Conservation (phyloP, 2,113 vertebrate species). For the Myrmecophaga tridactyla region DNA sequence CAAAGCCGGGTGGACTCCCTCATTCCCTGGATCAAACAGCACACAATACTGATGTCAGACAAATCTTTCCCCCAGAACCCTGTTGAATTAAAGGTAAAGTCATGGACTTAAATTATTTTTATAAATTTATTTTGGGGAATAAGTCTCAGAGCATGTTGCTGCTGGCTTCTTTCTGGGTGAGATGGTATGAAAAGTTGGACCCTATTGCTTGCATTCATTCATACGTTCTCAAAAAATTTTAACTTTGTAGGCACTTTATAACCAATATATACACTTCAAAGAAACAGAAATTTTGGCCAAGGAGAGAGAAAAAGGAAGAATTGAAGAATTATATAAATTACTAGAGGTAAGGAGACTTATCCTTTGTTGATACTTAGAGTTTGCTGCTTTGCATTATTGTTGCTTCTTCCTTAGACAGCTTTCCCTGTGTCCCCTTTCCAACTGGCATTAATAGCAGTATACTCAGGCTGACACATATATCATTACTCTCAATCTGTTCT, state of each 20-base stretch:
- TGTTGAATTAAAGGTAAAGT: slow-evolving; percentile 95
- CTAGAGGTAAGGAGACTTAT: slow-evolving; percentile 88
- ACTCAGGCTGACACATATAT: neutral
- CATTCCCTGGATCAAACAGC: slow-evolving; percentile 96
- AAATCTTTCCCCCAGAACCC: slow-evolving; percentile 98
- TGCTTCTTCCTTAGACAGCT: neutral
- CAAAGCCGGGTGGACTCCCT: slow-evolving; percentile 92
- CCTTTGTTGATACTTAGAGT: neutral
- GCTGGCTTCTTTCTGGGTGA: neutral
- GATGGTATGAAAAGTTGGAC: neutral
- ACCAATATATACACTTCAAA: slow-evolving; percentile 99
- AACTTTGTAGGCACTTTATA: slow-evolving; percentile 95
- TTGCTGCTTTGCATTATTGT: neutral
- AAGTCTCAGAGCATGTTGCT: neutral
- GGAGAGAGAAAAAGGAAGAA: slow-evolving; percentile 92
- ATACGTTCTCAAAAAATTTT: slow-evolving; percentile 63
- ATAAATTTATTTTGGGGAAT: neutral
- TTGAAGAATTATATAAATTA: slow-evolving; percentile 95
- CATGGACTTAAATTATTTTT: slow-evolving; percentile 4
- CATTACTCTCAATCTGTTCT: neutral
- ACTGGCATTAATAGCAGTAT: neutral
- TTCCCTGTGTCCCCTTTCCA: neutral
- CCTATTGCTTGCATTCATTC: slow-evolving; percentile 26
- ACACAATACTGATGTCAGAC: slow-evolving; percentile 94
- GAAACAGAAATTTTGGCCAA: slow-evolving; percentile 95